Evolutionary conservation across 2,113 vertebrate genomes (phyloP), one percentile per base, ranked within the genome.

Genomic region (Girardinichthys multiradiatus): DNA sequence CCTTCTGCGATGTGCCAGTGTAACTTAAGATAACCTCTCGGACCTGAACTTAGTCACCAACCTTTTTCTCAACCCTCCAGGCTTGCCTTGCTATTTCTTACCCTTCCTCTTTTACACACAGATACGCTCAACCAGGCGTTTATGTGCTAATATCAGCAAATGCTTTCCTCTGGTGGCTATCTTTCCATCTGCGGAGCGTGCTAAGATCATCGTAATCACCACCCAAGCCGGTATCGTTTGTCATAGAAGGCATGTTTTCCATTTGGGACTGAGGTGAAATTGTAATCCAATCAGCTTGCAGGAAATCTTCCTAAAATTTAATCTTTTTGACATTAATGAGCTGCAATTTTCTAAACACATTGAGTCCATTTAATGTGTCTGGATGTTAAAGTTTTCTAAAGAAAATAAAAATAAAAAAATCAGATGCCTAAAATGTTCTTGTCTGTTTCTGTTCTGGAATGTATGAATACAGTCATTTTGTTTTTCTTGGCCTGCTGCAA

Each of bases 11-110:
- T 68, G 64, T 27, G 17, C 35, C 54, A 12, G 30, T 89, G 93
- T 92, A 93, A 94, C 87, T 64, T 69, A 88, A 94, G 92, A 90
- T 63, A 68, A 83, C 62, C 73, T 64, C 72, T 58, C 68, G 72
- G 79, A 83, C 57, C 72, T 77, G 66, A 21, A 64, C 84, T 86
- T 80, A 37, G 28, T 26, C 73, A 27, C 62, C 12, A 26, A 33
- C 74, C 70, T 72, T 63, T 42, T 27, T 57, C 63, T 1, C 19
- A 66, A 45, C 66, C 73, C 2, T 28, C 48, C 48, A 29, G 4
- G 48, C 28, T 65, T 45, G 12, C 21, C 65, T 14, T 63, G 37
- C 11, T 59, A 48, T 37, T 61, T 33, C n/a, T 29, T 64, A 45
- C 58, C 29, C 63, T 31, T 48, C 51, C 42, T 14, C 14, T 17